Percentiles rank a stretch among this genome's conserved stretches.
These are phyloP conservation scores for Euthynnus affinis DNA, from an alignment of 2,797 vertebrate genomes.

Conservation along the genomic window DNA sequence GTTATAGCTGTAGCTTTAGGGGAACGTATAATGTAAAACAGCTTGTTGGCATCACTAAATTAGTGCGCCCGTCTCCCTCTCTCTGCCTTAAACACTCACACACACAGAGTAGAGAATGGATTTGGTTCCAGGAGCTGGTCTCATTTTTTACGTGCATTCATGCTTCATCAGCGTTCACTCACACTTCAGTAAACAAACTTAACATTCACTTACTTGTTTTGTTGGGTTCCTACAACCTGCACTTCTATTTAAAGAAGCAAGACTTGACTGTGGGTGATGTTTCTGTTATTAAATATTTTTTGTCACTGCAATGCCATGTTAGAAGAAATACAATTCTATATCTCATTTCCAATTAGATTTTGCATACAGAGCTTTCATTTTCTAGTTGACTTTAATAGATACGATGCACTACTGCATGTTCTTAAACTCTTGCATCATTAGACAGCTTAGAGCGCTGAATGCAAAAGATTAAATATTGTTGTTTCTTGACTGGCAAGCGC, in stretches of 20 bases:
- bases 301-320: background rate
- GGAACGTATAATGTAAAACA: conserved; percentile 72
- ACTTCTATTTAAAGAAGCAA: conserved; percentile 28
- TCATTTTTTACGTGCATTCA: conserved; percentile 61
- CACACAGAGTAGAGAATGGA: conserved; percentile 55
- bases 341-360: background rate
- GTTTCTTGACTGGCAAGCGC: conserved; percentile 1
- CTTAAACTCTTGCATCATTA: conserved; percentile 5
- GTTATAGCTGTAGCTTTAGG: conserved; percentile 66
- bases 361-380: conserved; percentile 20
- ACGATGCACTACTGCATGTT: conserved; percentile 13
- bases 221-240: conserved; percentile 46
- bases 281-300: conserved; percentile 30
- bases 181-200: conserved; percentile 64
- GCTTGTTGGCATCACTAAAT: conserved; percentile 74
- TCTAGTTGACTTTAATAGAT: conserved; percentile 16
- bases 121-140: conserved; percentile 57
- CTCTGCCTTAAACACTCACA: conserved; percentile 43
- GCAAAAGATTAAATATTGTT: conserved; percentile 21
- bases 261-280: conserved; percentile 16
- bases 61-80: conserved; percentile 49
- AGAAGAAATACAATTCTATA: conserved; percentile 7
- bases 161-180: conserved; percentile 66
- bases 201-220: conserved; percentile 58
- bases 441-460: conserved; percentile 12